These are phyloP conservation scores for Drosophila arizonae DNA, from an alignment of 1,140 invertebrate species.

Conservation along the genomic window DNA sequence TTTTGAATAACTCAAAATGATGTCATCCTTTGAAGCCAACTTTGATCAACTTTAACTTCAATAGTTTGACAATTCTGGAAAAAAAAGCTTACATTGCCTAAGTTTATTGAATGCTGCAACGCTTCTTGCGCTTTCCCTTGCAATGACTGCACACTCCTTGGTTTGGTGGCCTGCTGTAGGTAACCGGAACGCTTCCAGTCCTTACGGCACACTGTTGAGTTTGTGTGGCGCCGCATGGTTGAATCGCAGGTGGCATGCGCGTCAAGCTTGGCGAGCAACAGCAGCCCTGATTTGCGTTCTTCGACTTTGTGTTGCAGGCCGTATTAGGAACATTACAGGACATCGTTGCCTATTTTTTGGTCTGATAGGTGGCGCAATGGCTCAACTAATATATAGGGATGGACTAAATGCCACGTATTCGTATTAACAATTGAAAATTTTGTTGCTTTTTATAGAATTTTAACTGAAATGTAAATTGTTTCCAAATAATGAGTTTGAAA, in stretches of 20 bases:
- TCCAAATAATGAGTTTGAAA: no score
- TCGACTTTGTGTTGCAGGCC: not conserved
- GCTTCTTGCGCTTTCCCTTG: not conserved
- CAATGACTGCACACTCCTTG: conserved; percentile 2
- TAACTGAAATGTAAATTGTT: no score
- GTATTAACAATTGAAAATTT: no score
- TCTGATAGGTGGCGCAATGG: no score
- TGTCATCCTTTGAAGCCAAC: conserved; percentile 4
- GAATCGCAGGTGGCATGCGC: not conserved
- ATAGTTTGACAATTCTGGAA: not conserved
- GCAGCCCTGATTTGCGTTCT: not conserved
- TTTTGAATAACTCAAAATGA: not conserved
- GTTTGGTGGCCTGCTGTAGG: not conserved
- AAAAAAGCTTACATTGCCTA: no score
- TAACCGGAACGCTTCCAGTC: not conserved
- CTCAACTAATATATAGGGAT: no score
- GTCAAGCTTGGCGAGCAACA: not conserved
- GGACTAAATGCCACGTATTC: no score
- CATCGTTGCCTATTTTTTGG: not conserved
- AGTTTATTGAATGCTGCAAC: conserved; percentile 27
- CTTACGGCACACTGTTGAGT: not conserved
- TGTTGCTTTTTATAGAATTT: no score
- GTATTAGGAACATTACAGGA: not conserved
- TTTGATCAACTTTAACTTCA: not conserved
- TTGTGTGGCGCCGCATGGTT: not conserved